These are phyloP conservation scores for Zoanthus gigantus DNA, from an alignment of 92 coral and sea anemone genomes.

Conservation along the genomic window DNA sequence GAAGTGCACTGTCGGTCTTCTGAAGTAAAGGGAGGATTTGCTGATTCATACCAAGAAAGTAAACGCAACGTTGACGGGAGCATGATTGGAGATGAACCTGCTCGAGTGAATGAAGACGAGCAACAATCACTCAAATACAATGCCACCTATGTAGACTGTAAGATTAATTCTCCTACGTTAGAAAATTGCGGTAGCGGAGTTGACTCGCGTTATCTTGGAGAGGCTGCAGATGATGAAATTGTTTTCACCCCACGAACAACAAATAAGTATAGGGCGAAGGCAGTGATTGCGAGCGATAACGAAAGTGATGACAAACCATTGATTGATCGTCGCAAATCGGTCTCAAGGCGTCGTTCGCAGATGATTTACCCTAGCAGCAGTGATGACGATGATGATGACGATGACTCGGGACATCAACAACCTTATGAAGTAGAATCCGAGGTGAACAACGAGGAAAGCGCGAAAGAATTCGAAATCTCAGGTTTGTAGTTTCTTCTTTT, in stretches of 20 bases:
- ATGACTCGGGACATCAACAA: background rate
- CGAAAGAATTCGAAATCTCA: background rate
- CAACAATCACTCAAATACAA: background rate
- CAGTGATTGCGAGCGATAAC: conserved; percentile 11
- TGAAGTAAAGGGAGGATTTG: background rate
- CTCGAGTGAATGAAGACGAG: background rate
- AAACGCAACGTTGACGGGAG: background rate
- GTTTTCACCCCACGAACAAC: background rate
- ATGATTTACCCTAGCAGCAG: conserved; percentile 27
- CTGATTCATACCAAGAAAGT: background rate
- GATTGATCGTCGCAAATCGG: background rate
- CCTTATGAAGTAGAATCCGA: background rate
- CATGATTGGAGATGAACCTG: background rate
- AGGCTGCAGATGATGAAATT: conserved; percentile 19
- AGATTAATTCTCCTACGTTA: background rate
- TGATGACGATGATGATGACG: conserved; percentile 4
- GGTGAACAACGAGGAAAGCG: background rate
- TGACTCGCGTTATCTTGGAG: background rate
- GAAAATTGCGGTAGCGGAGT: background rate
- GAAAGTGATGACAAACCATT: conserved; percentile 8
- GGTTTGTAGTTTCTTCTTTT: background rate
- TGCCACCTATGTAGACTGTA: background rate
- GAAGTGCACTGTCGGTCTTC: background rate
- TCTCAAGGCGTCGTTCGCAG: conserved; percentile 32
- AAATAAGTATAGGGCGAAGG: background rate